Evolutionary conservation across 2,113 vertebrate species (phyloP), one percentile per base, ranked within the genome.

Genomic region (Phalacrocorax pelagicus): DNA sequence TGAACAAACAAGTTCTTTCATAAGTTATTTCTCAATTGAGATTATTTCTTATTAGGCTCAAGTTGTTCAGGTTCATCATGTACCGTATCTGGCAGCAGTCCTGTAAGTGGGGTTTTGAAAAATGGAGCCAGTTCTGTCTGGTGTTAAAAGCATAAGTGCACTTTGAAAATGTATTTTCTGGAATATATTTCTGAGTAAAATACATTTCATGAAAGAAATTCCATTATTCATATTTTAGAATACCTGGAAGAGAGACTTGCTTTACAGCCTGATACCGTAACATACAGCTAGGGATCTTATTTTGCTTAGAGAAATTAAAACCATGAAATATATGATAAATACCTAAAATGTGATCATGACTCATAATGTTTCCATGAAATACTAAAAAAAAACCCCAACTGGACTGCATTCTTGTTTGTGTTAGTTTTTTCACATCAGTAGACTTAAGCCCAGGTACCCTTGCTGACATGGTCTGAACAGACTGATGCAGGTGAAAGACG

Each of bases 1-100:
- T 86, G 91, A 95, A 90, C 93, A 94, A 97, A 71, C 84, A 93
- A 77, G 79, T 88, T 79, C 89, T 97, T 97, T 97, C 91, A 94
- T 77, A 86, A 74, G 16, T 42, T 90, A 66, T 94, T 97, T 94
- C 59, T 95, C 87, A 86, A n/a, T 15, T 86, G 69, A 86, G 66
- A 55, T 93, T 87, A 72, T 85, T 96, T 92, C 46, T 85, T 85
- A 86, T 46, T 57, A 63, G 58, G 19, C 66, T 85, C 84, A 72
- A 40, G 34, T 80, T 90, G 23, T 70, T 83, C 52, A 36, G 44
- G 80, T 92, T 86, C 23, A 51, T 89, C 55, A 26, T 74, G 52
- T 67, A 69, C 91, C 26, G 0, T 46, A 63, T 95, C 47, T 75
- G 86, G 65, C 80, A 80, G 55, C 44, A 71, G 38, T 52, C 46